Conservation (phyloP, 2,797 vertebrate genomes). For the Xerus rutilus region DNA sequence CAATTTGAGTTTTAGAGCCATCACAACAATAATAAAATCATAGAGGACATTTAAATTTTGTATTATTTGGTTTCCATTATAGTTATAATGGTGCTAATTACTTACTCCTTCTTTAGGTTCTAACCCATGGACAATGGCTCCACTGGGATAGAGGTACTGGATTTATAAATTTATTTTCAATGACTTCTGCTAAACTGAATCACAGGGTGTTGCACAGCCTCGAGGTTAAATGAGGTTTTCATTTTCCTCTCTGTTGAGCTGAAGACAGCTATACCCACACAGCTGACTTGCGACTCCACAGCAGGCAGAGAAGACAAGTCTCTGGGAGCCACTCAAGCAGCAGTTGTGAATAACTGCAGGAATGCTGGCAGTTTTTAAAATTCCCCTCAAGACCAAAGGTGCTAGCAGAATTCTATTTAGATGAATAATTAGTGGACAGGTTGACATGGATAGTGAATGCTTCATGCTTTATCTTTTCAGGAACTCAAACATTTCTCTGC, state of each 20-base stretch:
- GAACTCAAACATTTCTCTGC: not conserved
- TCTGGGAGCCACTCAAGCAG: not conserved
- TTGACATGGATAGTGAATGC: not conserved
- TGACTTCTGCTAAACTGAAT: not conserved
- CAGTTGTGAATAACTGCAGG: not conserved
- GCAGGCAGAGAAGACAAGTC: not conserved
- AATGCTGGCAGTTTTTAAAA: not conserved
- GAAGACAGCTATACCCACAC: not conserved
- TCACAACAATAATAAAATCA: not conserved
- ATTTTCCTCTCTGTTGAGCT: conserved; percentile 52
- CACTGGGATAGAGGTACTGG: not conserved
- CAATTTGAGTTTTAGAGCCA: not conserved
- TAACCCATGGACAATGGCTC: not conserved
- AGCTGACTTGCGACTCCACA: not conserved
- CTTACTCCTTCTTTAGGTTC: not conserved
- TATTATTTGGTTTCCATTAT: not conserved
- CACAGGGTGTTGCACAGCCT: not conserved
- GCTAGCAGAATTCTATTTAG: not conserved
- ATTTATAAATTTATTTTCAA: conserved; percentile 48
- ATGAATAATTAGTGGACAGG: not conserved
- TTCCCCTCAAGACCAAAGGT: not conserved
- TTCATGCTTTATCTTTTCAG: not conserved
- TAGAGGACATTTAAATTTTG: conserved; percentile 34
- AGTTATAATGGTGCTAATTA: not conserved
- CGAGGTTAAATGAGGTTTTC: conserved; percentile 62